A percentile compares a stretch with the other conserved stretches of the same genome.
Evolutionary conservation across 2,113 vertebrate species (phyloP).

Genomic region (Nycticryphes semicollaris): DNA sequence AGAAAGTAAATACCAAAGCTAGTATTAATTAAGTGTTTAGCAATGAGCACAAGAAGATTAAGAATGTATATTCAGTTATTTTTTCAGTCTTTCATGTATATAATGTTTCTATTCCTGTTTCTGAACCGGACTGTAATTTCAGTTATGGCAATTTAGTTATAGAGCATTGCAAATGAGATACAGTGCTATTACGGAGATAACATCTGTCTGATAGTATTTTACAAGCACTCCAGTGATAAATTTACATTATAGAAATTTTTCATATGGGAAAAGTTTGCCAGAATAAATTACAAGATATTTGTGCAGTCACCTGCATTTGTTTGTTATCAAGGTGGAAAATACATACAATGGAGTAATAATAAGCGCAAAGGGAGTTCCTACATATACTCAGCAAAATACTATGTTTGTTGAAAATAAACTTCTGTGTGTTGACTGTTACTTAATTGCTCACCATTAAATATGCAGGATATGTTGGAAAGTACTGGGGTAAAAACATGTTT

Average conservation of each 20-base stretch:
- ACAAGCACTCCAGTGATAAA: neutral
- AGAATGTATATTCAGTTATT: neutral
- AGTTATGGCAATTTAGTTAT: neutral
- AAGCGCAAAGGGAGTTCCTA: neutral
- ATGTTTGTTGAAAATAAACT: neutral
- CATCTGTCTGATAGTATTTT: neutral
- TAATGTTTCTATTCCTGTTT: neutral
- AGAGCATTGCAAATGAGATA: neutral
- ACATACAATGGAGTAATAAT: neutral
- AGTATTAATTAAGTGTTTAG: neutral
- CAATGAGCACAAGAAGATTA: neutral
- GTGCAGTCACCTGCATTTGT: neutral
- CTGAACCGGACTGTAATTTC: neutral
- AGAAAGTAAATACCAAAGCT: neutral
- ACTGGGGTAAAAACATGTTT: neutral
- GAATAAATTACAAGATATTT: neutral
- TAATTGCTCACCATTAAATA: neutral
- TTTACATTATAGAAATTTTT: neutral
- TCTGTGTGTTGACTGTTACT: neutral
- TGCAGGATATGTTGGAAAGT: neutral
- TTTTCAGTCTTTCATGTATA: neutral
- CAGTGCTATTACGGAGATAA: neutral
- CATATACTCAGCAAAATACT: neutral
- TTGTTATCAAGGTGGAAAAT: neutral
- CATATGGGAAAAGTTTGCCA: neutral